phyloP scores from a whole-genome alignment of 1,140 invertebrate genomes.

The Magallana ariakensis region DNA sequence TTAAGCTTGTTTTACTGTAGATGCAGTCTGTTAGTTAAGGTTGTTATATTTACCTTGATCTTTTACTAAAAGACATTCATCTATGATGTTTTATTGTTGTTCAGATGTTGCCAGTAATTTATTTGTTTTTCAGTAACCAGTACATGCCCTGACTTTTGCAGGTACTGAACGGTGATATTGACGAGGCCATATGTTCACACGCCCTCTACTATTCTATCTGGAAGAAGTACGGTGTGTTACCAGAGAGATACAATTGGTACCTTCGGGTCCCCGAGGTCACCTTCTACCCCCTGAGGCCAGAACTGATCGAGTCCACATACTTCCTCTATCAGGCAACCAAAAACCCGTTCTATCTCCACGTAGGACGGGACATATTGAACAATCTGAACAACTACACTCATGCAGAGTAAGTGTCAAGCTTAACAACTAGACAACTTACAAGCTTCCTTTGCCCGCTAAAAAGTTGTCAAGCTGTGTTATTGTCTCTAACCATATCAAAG shows the following conservation, averaged over 20 bases:
- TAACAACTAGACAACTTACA: not conserved
- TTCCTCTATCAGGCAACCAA: slow-evolving; percentile 86
- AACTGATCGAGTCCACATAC: slow-evolving; percentile 87
- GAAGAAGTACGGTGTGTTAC: slow-evolving; percentile 84
- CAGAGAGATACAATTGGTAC: slow-evolving; percentile 87
- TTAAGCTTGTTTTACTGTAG: too few species aligned
- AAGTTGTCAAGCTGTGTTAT: too few species aligned
- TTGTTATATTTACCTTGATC: too few species aligned
- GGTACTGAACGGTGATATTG: slow-evolving; percentile 86
- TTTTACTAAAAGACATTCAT: too few species aligned
- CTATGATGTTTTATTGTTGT: too few species aligned
- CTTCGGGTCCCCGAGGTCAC: slow-evolving; percentile 83
- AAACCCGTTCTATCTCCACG: slow-evolving; percentile 87
- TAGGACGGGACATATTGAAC: slow-evolving; percentile 84
- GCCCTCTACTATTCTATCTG: slow-evolving; percentile 86
- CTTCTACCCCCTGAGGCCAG: slow-evolving; percentile 86
- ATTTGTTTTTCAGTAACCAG: too few species aligned
- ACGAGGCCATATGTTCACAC: slow-evolving; percentile 87
- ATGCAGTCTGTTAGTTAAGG: too few species aligned
- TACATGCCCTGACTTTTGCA: slow-evolving; percentile 64
- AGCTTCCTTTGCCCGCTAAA: not conserved
- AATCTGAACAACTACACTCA: slow-evolving; percentile 84
- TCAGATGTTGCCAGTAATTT: too few species aligned
- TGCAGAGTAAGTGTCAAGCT: slow-evolving; percentile 78
- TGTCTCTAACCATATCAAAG: too few species aligned